A percentile compares a stretch with the other conserved stretches of the same genome.
phyloP scores from a whole-genome alignment of 2,888 invertebrate genomes.

The Seira sanloemensis region DNA sequence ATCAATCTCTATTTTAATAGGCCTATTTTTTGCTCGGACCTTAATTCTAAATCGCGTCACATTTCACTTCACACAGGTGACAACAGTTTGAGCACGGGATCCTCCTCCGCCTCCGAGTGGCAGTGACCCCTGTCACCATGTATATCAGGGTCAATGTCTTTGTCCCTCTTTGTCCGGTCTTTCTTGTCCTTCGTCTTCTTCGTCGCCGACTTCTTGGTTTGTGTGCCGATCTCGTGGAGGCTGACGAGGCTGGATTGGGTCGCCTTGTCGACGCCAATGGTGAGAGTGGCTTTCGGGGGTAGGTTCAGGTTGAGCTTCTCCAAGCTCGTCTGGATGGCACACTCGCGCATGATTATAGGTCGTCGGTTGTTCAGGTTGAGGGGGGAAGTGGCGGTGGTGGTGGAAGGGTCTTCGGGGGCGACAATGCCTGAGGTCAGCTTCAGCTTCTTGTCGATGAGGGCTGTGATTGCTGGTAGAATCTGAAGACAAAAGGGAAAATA shows the following conservation, averaged over 20 bases:
- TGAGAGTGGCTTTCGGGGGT: slow-evolving; percentile 47
- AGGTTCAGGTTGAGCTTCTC: slow-evolving; percentile 59
- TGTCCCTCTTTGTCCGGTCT: slow-evolving; percentile 45
- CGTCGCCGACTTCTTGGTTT: slow-evolving; percentile 72
- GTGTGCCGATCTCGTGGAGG: slow-evolving; percentile 70
- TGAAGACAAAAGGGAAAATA: slow-evolving; percentile 38
- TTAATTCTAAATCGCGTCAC: no score
- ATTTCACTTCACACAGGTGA: slow-evolving; percentile 64
- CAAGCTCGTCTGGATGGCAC: slow-evolving; percentile 71
- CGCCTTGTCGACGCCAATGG: slow-evolving; percentile 63
- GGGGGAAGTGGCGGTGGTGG: no score
- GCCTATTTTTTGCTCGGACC: no score
- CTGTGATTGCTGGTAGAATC: slow-evolving; percentile 71
- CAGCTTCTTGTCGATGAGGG: slow-evolving; percentile 67
- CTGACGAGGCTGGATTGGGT: slow-evolving; percentile 67
- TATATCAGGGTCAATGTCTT: background rate
- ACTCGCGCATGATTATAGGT: slow-evolving; percentile 62
- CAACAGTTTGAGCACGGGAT: slow-evolving; percentile 68
- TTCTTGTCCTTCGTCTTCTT: slow-evolving; percentile 67
- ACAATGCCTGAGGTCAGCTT: no score
- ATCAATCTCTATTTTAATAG: no score
- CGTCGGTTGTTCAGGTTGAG: slow-evolving; percentile 40
- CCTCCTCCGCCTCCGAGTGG: slow-evolving; percentile 54
- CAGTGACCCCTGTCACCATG: slow-evolving; percentile 36
- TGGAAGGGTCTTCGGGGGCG: slow-evolving; percentile 47